Evolutionary conservation across 2,113 vertebrate species (phyloP).

Genomic region (Epinephelus lanceolatus): DNA sequence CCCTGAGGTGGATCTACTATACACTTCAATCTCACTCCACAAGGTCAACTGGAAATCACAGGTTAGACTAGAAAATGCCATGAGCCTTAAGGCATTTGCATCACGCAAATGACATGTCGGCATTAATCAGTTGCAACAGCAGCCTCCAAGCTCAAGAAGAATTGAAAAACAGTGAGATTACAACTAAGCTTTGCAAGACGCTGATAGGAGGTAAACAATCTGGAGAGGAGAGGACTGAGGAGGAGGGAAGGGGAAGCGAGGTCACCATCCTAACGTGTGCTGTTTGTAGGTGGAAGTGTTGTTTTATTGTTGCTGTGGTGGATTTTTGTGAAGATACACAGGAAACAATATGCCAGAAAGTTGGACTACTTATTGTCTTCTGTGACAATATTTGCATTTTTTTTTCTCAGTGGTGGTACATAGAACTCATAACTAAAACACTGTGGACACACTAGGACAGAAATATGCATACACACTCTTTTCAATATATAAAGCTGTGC

Average conservation of each 20-base stretch:
- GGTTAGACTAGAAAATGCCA: slow-evolving; percentile 8
- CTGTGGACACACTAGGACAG: too few relatives aligned
- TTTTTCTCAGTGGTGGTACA: not conserved
- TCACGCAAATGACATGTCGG: not conserved
- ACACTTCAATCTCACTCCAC: not conserved
- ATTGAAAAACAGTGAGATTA: slow-evolving; percentile 33
- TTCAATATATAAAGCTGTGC: not conserved
- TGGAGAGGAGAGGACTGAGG: slow-evolving; percentile 37
- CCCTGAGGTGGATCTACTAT: not conserved
- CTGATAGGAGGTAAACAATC: slow-evolving; percentile 41
- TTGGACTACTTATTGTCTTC: not conserved
- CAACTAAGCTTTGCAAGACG: slow-evolving; percentile 17
- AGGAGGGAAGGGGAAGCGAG: slow-evolving; percentile 32
- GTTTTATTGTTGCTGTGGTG: not conserved
- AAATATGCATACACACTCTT: not conserved
- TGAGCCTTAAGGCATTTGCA: not conserved
- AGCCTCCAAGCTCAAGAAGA: slow-evolving; percentile 29
- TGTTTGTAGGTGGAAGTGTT: slow-evolving; percentile 30
- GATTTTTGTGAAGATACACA: slow-evolving; percentile 9
- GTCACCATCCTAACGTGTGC: slow-evolving; percentile 22
- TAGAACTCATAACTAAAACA: not conserved
- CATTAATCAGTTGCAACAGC: slow-evolving; percentile 31
- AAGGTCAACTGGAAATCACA: not conserved
- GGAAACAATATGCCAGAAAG: slow-evolving; percentile 12
- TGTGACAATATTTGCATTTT: not conserved